Base-by-base conservation (phyloP, 2,888 invertebrate genomes). In the Melolontha melolontha region DNA sequence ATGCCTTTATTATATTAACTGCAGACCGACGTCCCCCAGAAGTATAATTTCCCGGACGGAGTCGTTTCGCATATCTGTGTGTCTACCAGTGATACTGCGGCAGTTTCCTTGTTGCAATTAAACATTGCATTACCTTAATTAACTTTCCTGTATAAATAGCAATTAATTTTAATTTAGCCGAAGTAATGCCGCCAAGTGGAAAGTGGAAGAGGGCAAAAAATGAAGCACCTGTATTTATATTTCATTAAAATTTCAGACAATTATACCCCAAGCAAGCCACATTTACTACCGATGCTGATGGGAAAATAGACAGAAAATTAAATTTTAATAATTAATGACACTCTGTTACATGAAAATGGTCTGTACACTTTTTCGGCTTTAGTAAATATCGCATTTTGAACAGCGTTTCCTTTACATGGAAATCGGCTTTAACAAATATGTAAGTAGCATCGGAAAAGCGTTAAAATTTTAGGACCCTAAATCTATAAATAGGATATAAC, bases 1-100 rank as follows among this genome's bases (percentile, higher is more conserved):
- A 70, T 68, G 69, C 71, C 55, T 71, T 71, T 71, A 71, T 69
- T 54, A 54, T 54, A 54, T 54, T 54, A 54, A 34, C 39, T 17
- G 52, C 39, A n/a, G 17, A n/a, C 54, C 14, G 14, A 22, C n/a
- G 22, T 54, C 39, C 10, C 54, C 39, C 40, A 2, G 39, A 12
- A n/a, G 52, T 40, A 41, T 64, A 64, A 64, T 51, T 51, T 51
- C 64, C 50, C 49, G 34, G 34, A 64, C 39, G 47, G 29, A 49
- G 27, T 50, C 50, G 64, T 50, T 17, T 49, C 39, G 40, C 64
- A 34, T 50, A 64, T 50, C 50, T 49, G 50, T 44, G 8, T 7
- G 10, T n/a, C 50, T 27, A n/a, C 27, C 64, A 16, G 16, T 50
- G 50, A 12, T 39, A 22, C 49, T 27, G 50, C 64, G 64, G 52